Evolutionary conservation across 1,140 invertebrate species (phyloP).

Genomic region (Hycleus cichorii): DNA sequence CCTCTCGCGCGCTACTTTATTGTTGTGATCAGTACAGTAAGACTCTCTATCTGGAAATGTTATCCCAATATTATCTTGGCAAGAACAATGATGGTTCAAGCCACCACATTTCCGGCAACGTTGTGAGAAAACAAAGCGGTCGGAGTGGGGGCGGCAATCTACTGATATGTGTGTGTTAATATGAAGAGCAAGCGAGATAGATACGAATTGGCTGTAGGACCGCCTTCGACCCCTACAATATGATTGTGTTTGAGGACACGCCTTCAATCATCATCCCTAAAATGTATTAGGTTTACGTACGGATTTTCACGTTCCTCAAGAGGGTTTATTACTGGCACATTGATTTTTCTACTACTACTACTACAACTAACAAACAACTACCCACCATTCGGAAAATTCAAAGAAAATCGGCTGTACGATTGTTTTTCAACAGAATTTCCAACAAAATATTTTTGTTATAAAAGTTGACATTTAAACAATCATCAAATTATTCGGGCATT

Average conservation of each 20-base stretch:
- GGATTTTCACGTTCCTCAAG: constrained; percentile 33
- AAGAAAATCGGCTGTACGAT: too few species aligned
- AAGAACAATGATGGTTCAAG: constrained; percentile 44
- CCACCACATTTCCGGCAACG: constrained; percentile 41
- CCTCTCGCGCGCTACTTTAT: constrained; percentile 1
- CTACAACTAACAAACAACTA: too few species aligned
- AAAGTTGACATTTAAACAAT: neutral
- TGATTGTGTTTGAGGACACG: constrained; percentile 11
- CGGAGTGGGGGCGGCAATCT: constrained; percentile 19
- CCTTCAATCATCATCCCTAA: constrained; percentile 24
- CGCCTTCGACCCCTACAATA: constrained; percentile 11
- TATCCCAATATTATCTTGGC: constrained; percentile 43
- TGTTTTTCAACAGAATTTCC: too few species aligned
- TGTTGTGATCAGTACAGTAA: constrained; percentile 16
- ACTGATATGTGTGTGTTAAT: too few species aligned
- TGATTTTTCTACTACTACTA: constrained; percentile 21
- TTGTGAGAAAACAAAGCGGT: constrained; percentile 42
- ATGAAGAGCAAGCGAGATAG: too few species aligned
- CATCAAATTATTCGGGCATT: too few species aligned
- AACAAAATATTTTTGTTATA: too few species aligned
- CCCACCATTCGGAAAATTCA: too few species aligned
- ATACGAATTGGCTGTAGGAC: neutral
- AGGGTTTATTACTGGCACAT: constrained; percentile 30
- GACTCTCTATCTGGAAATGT: constrained; percentile 38
- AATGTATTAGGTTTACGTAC: constrained; percentile 32